Evolutionary conservation across 2,797 vertebrate genomes (phyloP).

Genomic region (Crocodylus rhombifer): DNA sequence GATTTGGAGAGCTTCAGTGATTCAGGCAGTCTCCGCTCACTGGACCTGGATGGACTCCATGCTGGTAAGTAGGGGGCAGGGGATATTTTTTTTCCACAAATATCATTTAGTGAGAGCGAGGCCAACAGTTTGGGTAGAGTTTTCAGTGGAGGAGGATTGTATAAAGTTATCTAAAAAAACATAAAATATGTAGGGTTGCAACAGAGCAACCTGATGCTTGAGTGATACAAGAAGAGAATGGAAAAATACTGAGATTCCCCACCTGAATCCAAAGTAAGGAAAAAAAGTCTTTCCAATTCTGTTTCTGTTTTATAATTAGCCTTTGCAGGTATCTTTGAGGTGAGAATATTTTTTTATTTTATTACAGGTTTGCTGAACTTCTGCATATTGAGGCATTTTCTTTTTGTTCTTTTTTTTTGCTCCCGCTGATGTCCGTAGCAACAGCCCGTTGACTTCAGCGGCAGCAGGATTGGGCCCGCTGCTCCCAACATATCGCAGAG

Average conservation of each 20-base stretch:
- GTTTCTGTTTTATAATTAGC: slow-evolving; percentile 6
- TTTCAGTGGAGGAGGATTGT: neutral
- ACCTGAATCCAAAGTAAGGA: neutral
- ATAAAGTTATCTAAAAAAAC: neutral
- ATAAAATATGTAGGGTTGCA: slow-evolving; percentile 14
- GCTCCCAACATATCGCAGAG: slow-evolving; percentile 68
- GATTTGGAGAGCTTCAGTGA: too few species aligned
- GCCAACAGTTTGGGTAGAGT: slow-evolving; percentile 1
- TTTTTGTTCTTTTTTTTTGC: neutral
- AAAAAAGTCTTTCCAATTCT: neutral
- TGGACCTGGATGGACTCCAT: neutral
- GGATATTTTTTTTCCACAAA: neutral
- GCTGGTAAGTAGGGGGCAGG: neutral
- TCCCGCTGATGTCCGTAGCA: slow-evolving; percentile 12
- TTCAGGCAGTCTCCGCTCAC: too few species aligned
- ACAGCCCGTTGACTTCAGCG: slow-evolving; percentile 25
- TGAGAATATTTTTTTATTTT: too few species aligned
- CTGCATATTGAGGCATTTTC: neutral
- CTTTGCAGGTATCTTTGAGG: neutral
- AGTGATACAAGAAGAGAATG: neutral
- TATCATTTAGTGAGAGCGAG: neutral
- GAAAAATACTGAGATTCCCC: neutral
- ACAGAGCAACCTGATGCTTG: slow-evolving; percentile 18
- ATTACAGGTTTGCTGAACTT: too few species aligned
- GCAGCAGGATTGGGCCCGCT: slow-evolving; percentile 51